Evolutionary conservation across 2,888 invertebrate genomes (phyloP).

Genomic region (Epsilonema sp.): DNA sequence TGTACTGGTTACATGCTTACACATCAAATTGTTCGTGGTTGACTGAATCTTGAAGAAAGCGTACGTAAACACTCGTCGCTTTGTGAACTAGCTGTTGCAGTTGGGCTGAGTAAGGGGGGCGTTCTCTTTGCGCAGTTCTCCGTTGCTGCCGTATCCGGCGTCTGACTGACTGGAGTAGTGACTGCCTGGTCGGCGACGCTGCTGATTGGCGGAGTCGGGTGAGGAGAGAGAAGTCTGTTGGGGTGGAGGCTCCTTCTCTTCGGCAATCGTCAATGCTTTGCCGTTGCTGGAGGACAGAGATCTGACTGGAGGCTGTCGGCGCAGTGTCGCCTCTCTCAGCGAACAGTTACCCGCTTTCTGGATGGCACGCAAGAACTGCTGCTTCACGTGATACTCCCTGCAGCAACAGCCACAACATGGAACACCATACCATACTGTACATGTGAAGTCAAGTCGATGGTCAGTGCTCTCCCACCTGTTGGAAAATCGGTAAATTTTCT

Average conservation of each 20-base stretch:
- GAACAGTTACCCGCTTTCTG: slow-evolving; percentile 5
- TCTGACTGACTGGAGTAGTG: slow-evolving; percentile 10
- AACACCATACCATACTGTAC: too few species aligned
- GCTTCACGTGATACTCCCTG: slow-evolving; percentile 8
- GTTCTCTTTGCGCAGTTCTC: not conserved
- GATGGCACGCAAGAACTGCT: slow-evolving; percentile 10
- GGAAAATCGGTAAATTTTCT: slow-evolving; percentile 8
- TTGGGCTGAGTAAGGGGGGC: too few species aligned
- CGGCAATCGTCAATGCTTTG: not conserved
- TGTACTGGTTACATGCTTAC: too few species aligned
- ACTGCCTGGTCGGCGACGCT: slow-evolving; percentile 6
- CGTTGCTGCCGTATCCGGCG: slow-evolving; percentile 10
- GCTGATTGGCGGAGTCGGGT: slow-evolving; percentile 3
- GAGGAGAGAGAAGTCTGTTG: not conserved
- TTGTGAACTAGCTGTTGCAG: too few species aligned
- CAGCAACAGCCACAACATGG: not conserved
- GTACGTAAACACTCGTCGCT: too few species aligned
- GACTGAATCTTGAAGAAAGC: too few species aligned
- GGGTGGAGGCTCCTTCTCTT: not conserved
- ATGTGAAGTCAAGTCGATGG: too few species aligned
- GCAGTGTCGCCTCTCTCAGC: not conserved
- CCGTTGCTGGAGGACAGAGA: not conserved
- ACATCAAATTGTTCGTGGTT: too few species aligned
- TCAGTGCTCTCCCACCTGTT: slow-evolving; percentile 10
- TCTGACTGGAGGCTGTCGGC: too few species aligned